Percentiles rank a stretch among this genome's conserved stretches.
Evolutionary conservation across 2,113 vertebrate genomes (phyloP).

Genomic region (Carassius carassius): DNA sequence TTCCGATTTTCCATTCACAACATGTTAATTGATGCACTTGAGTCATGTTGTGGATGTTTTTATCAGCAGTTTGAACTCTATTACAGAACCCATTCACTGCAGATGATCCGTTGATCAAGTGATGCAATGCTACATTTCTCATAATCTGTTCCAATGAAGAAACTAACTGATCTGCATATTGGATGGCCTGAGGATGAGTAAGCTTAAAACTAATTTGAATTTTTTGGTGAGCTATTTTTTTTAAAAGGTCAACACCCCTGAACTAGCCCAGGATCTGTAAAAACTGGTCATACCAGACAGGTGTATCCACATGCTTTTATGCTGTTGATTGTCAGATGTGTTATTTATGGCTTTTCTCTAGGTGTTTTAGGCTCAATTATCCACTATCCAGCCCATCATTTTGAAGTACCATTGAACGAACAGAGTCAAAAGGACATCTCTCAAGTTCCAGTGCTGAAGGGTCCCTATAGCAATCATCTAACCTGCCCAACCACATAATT

Average conservation of each 20-base stretch:
- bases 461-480: not conserved
- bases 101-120: too few relatives aligned
- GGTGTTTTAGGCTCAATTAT: slow-evolving; percentile 54
- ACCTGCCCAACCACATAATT: not conserved
- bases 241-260: not conserved
- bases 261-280: not conserved
- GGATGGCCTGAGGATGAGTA: not conserved
- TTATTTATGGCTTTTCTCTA: slow-evolving; percentile 4
- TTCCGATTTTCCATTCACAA: too few relatives aligned
- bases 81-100: too few relatives aligned
- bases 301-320: not conserved
- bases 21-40: too few relatives aligned
- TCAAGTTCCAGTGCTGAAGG: not conserved
- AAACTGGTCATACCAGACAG: not conserved
- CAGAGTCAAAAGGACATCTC: not conserved
- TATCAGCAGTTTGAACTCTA: too few relatives aligned
- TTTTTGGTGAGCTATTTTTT: not conserved
- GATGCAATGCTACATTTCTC: not conserved
- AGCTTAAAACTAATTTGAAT: not conserved
- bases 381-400: slow-evolving; percentile 38
- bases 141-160: not conserved
- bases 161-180: not conserved
- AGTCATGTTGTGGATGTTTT: too few relatives aligned
- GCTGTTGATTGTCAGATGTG: not conserved
- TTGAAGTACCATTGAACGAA: not conserved